Evolutionary conservation across 2,888 invertebrate species (phyloP), one percentile per base, ranked within the genome.

Genomic region (Furcula furcula): DNA sequence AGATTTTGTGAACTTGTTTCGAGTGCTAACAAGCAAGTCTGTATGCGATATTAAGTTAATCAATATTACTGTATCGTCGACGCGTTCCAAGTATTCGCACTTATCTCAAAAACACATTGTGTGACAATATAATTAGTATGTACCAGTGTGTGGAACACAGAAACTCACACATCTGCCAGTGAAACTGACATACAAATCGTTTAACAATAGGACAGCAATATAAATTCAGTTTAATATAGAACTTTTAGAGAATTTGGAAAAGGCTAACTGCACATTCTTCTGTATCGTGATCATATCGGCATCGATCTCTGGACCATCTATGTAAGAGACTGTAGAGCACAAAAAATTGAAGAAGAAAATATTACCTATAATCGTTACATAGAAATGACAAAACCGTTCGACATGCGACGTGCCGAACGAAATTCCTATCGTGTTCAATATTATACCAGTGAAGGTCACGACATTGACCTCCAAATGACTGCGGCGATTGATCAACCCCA

Each of bases 391-490:
- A 2, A 30, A 27, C 34, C 36, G 31, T 31, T 42, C 16, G 32
- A 29, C 45, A 52, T 29, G 35, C 46, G 32, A 43, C 37, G 35
- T 40, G 33, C 36, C 35, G 27, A 32, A 35, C 30, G 35, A 49
- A 45, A 55, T 46, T 52, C 31, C 38, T 46, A 47, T 53, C 36
- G 32, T 40, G 38, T 40, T 40, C 42, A 25, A 47, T 46, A 52
- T 49, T 48, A 59, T 56, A 59, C 46, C 36, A 45, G 25, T 37
- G 59, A 65, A 66, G 75, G 72, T 65, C 67, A 52, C 57, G 65
- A 54, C 65, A 65, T 65, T 73, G 69, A 65, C 57, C 65, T 63
- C 58, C 38, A 45, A 53, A 46, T 46, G 40, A 34, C 50, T 43
- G 40, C 46, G 34, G 38, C 56, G 59, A 56, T 60, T 59, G 62